Conservation (phyloP, 2,888 invertebrate genomes). For the Polietes domitor region DNA sequence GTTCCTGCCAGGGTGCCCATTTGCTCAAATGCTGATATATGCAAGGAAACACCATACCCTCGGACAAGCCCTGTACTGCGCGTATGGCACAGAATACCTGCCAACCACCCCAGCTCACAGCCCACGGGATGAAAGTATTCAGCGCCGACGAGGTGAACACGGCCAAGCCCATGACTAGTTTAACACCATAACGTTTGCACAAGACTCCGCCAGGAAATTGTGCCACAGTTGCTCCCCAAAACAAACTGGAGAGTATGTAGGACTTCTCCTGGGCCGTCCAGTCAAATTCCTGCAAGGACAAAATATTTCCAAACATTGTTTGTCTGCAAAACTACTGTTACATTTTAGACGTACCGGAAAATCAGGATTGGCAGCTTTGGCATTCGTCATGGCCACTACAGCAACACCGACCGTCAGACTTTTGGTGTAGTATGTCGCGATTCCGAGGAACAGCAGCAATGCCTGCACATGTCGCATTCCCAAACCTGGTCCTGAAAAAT, state of each 20-base stretch:
- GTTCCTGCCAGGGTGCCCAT: constrained; percentile 86
- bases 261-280: constrained; percentile 82
- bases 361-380: constrained; percentile 80
- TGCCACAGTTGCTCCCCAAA: constrained; percentile 88
- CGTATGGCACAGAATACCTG: constrained; percentile 83
- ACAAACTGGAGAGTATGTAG: constrained; percentile 87
- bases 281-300: constrained; percentile 74
- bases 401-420: constrained; percentile 83
- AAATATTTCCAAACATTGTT: background rate
- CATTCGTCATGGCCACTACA: constrained; percentile 87
- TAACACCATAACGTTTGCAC: constrained; percentile 85
- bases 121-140: constrained; percentile 85
- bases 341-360: constrained; percentile 79
- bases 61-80: constrained; percentile 85
- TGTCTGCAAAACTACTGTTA: constrained; percentile 76
- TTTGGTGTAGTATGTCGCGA: constrained; percentile 84
- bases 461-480: constrained; percentile 86
- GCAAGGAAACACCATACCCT: constrained; percentile 86
- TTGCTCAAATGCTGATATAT: constrained; percentile 85
- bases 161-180: constrained; percentile 83
- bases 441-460: constrained; percentile 83
- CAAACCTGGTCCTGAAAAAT: constrained; percentile 80
- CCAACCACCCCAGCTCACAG: constrained; percentile 84
- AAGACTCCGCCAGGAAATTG: constrained; percentile 86
- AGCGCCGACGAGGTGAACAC: constrained; percentile 85